phyloP scores from a whole-genome alignment of 2,888 invertebrate genomes.

The Dryomyza anilis region DNA sequence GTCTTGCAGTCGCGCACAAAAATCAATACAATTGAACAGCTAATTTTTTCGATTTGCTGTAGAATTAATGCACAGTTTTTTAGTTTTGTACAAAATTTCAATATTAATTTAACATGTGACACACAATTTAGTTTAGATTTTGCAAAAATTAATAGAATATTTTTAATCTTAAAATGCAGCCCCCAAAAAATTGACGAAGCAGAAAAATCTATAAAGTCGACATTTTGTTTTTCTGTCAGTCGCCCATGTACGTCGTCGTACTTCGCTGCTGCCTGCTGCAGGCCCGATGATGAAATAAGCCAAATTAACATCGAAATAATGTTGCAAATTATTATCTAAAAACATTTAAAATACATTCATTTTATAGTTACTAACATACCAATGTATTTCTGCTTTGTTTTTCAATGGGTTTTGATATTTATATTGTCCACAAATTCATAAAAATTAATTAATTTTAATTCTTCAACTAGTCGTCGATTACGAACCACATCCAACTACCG shows the following conservation, averaged over 20 bases:
- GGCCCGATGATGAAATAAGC: constrained; percentile 28
- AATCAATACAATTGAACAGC: background rate
- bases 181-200: constrained; percentile 1
- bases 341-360: no score
- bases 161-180: constrained; percentile 39
- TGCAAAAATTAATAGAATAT: background rate
- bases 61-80: no score
- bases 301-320: constrained; percentile 11
- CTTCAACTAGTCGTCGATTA: background rate
- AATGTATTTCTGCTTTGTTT: background rate
- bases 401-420: constrained; percentile 1
- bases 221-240: constrained; percentile 51
- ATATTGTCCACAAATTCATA: background rate
- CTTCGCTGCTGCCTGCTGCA: no score
- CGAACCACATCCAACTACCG: no score
- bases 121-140: no score
- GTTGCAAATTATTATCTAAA: no score
- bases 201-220: constrained; percentile 39
- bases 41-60: no score
- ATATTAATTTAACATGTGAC: no score
- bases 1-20: background rate
- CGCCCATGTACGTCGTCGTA: constrained; percentile 14
- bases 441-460: constrained; percentile 7
- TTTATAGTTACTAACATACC: constrained; percentile 13
- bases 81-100: no score